Conservation (phyloP, 2,797 vertebrate species). For the Phoxinus dragarum region DNA sequence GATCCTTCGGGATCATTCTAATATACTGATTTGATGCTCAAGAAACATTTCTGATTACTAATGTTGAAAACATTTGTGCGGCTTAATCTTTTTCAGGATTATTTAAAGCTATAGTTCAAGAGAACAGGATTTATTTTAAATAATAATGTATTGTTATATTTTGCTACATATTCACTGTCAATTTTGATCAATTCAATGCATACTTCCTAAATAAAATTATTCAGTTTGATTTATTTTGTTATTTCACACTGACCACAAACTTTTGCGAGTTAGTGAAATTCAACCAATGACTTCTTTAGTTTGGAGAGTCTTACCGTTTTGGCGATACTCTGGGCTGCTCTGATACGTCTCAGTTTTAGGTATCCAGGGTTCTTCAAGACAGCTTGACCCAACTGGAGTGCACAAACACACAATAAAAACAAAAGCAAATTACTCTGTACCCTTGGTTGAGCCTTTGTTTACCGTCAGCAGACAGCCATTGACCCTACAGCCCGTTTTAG, state of each 20-base stretch:
- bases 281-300: background rate
- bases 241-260: background rate
- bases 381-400: constrained; percentile 81
- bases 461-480: constrained; percentile 26
- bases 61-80: background rate
- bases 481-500: constrained; percentile 37
- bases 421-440: constrained; percentile 32
- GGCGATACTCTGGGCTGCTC: constrained; percentile 93
- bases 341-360: constrained; percentile 90
- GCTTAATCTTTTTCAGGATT: background rate
- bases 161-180: background rate
- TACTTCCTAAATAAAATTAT: background rate
- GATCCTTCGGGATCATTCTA: background rate
- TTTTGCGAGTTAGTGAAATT: background rate
- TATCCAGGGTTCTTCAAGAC: constrained; percentile 93
- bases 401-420: constrained; percentile 30
- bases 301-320: constrained; percentile 82
- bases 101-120: background rate
- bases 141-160: no score
- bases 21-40: background rate
- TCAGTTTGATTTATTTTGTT: no score
- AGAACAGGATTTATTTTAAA: no score
- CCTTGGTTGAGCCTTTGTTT: constrained; percentile 23
- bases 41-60: background rate
- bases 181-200: background rate